Evolutionary conservation across 2,113 vertebrate genomes (phyloP).

Genomic region (Platichthys stellatus): DNA sequence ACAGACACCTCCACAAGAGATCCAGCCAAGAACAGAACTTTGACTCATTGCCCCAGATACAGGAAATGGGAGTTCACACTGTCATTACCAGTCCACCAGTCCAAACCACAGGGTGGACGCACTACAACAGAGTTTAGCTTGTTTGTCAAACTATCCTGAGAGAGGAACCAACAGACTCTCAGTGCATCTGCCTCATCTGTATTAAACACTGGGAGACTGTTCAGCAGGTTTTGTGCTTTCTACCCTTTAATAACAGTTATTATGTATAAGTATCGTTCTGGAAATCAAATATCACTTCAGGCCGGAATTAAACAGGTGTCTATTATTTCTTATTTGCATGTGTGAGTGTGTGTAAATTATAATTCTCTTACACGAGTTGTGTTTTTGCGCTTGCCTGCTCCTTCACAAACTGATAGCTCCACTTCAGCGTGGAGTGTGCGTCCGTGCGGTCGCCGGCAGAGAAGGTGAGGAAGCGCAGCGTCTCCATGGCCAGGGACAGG

Average conservation of each 20-base stretch:
- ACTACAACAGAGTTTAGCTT: background rate
- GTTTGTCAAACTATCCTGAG: no score
- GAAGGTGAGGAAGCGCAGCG: conserved; percentile 92
- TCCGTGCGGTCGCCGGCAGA: conserved; percentile 77
- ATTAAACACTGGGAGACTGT: no score
- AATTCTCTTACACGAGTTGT: conserved; percentile 87
- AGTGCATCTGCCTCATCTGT: no score
- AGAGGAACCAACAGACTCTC: no score
- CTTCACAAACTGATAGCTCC: conserved; percentile 84
- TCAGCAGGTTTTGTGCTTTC: background rate
- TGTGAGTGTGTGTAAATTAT: background rate
- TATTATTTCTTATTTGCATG: background rate
- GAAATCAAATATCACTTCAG: background rate
- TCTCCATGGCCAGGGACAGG: conserved; percentile 92
- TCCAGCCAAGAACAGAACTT: no score
- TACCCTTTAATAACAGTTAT: background rate
- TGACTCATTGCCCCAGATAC: background rate
- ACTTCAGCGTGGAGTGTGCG: conserved; percentile 85
- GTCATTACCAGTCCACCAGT: background rate
- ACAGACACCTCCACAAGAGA: no score
- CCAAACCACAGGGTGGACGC: background rate
- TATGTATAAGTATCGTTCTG: background rate
- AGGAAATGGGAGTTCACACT: background rate
- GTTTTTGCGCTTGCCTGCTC: conserved; percentile 87
- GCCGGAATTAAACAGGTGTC: background rate